A percentile compares a stretch with the other conserved stretches of the same genome.
phyloP scores from a whole-genome alignment of 2,797 vertebrate species.

The Hypotaenidia philippensis region DNA sequence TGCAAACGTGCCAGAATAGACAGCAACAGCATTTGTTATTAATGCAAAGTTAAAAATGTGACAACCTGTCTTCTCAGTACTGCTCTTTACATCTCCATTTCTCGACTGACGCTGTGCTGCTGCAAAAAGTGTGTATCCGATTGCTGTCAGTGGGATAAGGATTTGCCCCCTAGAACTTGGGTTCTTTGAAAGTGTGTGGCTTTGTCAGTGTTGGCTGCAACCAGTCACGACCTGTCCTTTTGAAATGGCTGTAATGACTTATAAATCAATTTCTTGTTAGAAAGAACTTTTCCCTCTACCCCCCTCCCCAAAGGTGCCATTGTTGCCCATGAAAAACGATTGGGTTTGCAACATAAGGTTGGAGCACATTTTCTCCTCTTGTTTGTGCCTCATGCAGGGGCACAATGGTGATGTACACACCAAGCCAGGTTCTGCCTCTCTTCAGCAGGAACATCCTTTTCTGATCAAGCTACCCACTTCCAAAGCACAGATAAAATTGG shows the following conservation, averaged over 20 bases:
- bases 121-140: background rate
- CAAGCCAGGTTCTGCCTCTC: background rate
- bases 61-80: constrained; percentile 24
- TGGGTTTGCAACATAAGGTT: constrained; percentile 20
- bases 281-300: constrained; percentile 30
- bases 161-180: background rate
- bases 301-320: constrained; percentile 11
- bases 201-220: constrained; percentile 43
- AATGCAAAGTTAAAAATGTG: constrained; percentile 62
- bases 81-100: constrained; percentile 14
- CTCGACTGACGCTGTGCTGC: background rate
- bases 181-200: background rate
- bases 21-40: constrained; percentile 39
- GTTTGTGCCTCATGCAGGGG: constrained; percentile 36
- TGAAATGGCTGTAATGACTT: constrained; percentile 42
- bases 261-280: constrained; percentile 64
- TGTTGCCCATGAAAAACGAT: constrained; percentile 48
- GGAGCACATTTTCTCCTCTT: constrained; percentile 32
- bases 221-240: constrained; percentile 58
- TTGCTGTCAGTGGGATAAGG: background rate
- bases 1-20: constrained; percentile 46
- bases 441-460: background rate
- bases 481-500: background rate
- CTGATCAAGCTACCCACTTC: background rate
- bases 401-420: background rate